Evolutionary conservation across 2,888 invertebrate species (phyloP).

Genomic region (Leucophenga montana): DNA sequence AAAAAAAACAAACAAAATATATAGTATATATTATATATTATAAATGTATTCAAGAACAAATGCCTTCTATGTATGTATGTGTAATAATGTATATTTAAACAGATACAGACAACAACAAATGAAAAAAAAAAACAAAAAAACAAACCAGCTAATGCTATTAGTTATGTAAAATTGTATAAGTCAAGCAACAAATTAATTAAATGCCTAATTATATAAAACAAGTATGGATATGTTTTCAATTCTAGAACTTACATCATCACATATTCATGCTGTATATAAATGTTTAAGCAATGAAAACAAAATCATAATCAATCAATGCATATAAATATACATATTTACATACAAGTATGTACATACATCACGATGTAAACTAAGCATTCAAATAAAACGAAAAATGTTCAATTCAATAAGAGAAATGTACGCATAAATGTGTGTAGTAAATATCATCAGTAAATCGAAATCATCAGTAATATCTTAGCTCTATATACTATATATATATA

Average conservation of each 20-base stretch:
- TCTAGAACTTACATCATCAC: neutral
- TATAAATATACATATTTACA: neutral
- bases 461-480: neutral
- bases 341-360: neutral
- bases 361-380: neutral
- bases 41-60: constrained; percentile 44
- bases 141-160: neutral
- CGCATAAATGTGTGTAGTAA: neutral
- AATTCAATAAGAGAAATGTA: neutral
- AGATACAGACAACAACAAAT: constrained; percentile 4
- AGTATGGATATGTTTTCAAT: no score
- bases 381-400: neutral
- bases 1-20: neutral
- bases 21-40: no score
- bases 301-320: constrained; percentile 8
- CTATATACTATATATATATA: neutral
- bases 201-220: neutral
- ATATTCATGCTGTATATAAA: constrained; percentile 14
- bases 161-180: constrained; percentile 5
- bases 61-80: constrained; percentile 49
- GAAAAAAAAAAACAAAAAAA: neutral
- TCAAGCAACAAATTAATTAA: neutral
- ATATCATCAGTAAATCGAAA: neutral
- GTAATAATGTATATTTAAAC: constrained; percentile 23
- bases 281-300: neutral